Evolutionary conservation across 2,888 invertebrate genomes (phyloP), one percentile per base, ranked within the genome.

Genomic region (Apocheima hispidaria): DNA sequence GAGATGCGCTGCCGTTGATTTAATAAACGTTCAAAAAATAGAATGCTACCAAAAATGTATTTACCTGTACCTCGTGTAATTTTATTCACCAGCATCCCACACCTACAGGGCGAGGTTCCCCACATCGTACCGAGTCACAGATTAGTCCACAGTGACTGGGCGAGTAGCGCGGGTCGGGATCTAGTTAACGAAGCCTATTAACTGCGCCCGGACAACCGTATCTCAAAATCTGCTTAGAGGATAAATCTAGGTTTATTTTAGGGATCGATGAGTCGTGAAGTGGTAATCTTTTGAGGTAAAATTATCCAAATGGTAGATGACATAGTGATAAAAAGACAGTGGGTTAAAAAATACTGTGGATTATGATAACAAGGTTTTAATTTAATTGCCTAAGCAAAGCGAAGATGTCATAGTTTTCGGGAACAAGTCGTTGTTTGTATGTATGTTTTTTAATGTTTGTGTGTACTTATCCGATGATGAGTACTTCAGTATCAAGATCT

Each of bases 181-280:
- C 71, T 73, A 73, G 76, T 78, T 87, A 86, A 85, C 79, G 83
- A 85, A 83, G 83, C 82, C 74, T 74, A 81, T 82, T 86, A 82
- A 72, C 74, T 66, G 68, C 60, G 61, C 68, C 73, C 68, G 70
- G 74, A 73, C 72, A 71, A 61, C 73, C 71, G 67, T 69, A 63
- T 77, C 73, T 77, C 69, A 80, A 77, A 70, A 83, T 81, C 79
- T 81, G 79, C 82, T 81, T 79, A 81, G 74, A 55, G 68, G 74
- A 74, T 77, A 73, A 73, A 66, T 75, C 73, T 73, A 71, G 73
- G 64, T 65, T 70, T 59, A 67, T 66, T 67, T 69, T 63, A 58
- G 41, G 61, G 55, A 60, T 28, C 18, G 16, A 28, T 44, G 23
- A 4, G 4, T 33, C 4, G 33, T 12, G 33, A 12, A n/a, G 26